Evolutionary conservation across 2,113 vertebrate genomes (phyloP), one percentile per base, ranked within the genome.

Genomic region (Vulpes ferrilata): DNA sequence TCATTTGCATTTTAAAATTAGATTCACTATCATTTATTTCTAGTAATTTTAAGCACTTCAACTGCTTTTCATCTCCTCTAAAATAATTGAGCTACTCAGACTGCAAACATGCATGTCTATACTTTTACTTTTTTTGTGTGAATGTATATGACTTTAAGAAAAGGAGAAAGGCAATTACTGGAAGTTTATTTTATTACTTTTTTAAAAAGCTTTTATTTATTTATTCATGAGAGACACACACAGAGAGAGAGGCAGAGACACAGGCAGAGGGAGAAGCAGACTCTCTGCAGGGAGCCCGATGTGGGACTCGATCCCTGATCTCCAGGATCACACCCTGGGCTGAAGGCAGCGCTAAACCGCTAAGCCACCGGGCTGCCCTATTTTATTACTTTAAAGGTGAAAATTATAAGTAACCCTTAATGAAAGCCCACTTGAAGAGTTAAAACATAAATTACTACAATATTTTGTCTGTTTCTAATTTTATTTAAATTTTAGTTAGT

Each of bases 1-100:
- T 51, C 38, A 62, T 83, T 92, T 95, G 22, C n/a, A 80, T 73
- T 35, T 84, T 88, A 78, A 64, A 76, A n/a, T 93, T 94, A 87
- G 27, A 10, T 11, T 93, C 13, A 35, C 23, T 62, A 51, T 59
- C 30, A 69, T 83, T n/a, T 97, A 88, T 95, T 85, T 3, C 16
- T 22, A 84, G 19, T 69, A 32, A 48, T 83, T 64, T 0, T 53
- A 32, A 73, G 25, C 59, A 17, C 51, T 80, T 95, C 32, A 94
- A 74, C 64, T 83, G 19, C 43, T 55, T 69, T 85, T 86, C 65
- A 83, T n/a, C 15, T 32, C 1, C 20, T 93, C 19, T 30, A 57
- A 88, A 76, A 74, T 83, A 64, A 74, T 73, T 73, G 22, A 73
- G 5, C 48, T 81, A 11, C 32, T 76, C 22, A 64, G 32, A 62